Conservation (phyloP, 1,140 invertebrate genomes). For the Nymphalis io region DNA sequence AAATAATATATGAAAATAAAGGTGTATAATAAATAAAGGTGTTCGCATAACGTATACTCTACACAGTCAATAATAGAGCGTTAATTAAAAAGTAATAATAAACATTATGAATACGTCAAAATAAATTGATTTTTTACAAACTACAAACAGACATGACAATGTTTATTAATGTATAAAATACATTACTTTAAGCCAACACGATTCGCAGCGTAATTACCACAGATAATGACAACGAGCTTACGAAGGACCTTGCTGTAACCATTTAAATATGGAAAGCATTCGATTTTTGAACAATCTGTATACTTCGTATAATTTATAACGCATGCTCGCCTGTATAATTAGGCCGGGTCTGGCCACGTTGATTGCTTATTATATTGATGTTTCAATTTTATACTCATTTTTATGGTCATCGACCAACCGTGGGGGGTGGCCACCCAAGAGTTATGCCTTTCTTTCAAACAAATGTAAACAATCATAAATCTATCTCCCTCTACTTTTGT, state of each 20-base stretch:
- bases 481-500: conserved; percentile 60
- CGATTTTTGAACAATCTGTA: conserved; percentile 70
- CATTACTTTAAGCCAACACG: neutral
- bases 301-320: conserved; percentile 75
- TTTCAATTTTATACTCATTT: conserved; percentile 81
- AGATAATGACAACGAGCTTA: conserved; percentile 12
- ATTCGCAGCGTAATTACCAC: conserved; percentile 7
- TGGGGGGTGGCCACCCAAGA: conserved; percentile 78
- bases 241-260: conserved; percentile 5
- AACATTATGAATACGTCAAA: too few species aligned
- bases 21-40: too few species aligned
- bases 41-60: too few species aligned
- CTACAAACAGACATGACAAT: conserved; percentile 1
- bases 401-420: conserved; percentile 79
- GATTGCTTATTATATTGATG: conserved; percentile 81
- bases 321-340: conserved; percentile 74
- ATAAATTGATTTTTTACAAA: too few species aligned
- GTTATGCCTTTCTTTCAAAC: conserved; percentile 52
- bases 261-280: conserved; percentile 30
- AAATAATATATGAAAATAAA: too few species aligned
- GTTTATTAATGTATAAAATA: conserved; percentile 1
- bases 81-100: too few species aligned
- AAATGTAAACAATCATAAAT: conserved; percentile 39
- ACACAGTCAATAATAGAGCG: too few species aligned
- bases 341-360: conserved; percentile 67